Conservation (phyloP, 2,113 vertebrate genomes). For the Noctilio leporinus region DNA sequence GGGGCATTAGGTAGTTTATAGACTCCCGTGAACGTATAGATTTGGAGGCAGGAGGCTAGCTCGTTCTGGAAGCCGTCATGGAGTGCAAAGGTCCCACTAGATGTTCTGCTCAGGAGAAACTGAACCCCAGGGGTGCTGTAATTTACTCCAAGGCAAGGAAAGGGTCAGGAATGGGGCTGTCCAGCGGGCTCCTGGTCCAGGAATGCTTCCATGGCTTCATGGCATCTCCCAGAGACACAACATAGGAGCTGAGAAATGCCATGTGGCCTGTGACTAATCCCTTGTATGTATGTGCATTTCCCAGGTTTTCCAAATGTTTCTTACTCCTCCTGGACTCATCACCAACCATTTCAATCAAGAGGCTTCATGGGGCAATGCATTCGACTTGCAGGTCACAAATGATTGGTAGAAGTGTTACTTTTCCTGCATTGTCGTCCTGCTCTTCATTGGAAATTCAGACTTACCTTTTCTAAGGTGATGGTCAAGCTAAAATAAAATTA, state of each 20-base stretch:
- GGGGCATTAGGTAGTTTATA: background rate
- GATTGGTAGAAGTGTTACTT: background rate
- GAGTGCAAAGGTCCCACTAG: background rate
- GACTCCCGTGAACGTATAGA: background rate
- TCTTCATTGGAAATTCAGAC: background rate
- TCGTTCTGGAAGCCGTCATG: background rate
- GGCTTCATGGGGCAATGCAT: background rate
- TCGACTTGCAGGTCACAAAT: background rate
- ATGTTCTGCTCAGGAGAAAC: background rate
- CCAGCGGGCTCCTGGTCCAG: too few relatives aligned
- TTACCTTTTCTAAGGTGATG: constrained; percentile 3
- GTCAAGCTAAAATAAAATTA: background rate
- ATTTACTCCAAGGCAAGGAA: background rate
- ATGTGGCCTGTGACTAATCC: background rate
- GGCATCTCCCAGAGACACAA: background rate
- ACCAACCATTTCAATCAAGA: background rate
- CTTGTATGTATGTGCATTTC: background rate
- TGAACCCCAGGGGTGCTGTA: background rate
- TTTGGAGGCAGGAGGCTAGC: background rate
- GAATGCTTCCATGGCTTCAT: too few relatives aligned
- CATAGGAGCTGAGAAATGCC: background rate
- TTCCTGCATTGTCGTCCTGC: background rate
- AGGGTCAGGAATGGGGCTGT: background rate
- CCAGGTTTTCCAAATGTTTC: background rate
- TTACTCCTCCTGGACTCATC: background rate